These are phyloP conservation scores for Tenualosa ilisha DNA, from an alignment of 2,797 vertebrate genomes.

Conservation along the genomic window DNA sequence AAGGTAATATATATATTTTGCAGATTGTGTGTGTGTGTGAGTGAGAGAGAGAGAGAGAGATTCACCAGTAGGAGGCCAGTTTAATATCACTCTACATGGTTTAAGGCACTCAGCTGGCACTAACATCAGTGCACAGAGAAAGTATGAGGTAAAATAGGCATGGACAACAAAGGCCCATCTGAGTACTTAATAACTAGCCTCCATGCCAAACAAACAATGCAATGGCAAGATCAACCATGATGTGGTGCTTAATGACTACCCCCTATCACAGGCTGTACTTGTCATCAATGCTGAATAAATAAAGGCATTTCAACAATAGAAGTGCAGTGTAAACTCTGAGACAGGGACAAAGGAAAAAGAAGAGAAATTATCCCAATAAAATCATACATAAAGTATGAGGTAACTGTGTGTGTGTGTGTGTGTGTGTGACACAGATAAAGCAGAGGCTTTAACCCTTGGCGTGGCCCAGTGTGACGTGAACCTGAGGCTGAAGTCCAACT, in stretches of 20 bases:
- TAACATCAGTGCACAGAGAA: neutral
- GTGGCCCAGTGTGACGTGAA: slow-evolving; percentile 60
- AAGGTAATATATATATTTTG: neutral
- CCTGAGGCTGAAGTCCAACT: slow-evolving; percentile 73
- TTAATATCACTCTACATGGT: neutral
- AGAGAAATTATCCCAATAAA: slow-evolving; percentile 47
- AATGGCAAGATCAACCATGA: slow-evolving; percentile 13
- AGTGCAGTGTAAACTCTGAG: neutral
- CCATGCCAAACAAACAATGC: slow-evolving; percentile 34
- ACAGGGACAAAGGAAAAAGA: slow-evolving; percentile 56
- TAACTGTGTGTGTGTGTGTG: slow-evolving; percentile 50
- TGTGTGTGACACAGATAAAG: slow-evolving; percentile 63
- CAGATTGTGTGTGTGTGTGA: neutral
- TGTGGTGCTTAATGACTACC: neutral
- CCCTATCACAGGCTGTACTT: neutral
- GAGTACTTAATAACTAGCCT: neutral
- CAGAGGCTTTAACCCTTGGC: slow-evolving; percentile 47
- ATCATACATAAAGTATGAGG: slow-evolving; percentile 29
- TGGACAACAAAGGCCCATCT: neutral
- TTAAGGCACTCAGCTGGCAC: neutral
- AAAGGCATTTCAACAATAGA: slow-evolving; percentile 27
- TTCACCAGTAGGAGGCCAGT: neutral
- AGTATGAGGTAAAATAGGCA: neutral
- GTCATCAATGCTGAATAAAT: slow-evolving; percentile 37
- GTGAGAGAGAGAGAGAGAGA: neutral